A percentile compares a stretch with the other conserved stretches of the same genome.
phyloP scores from a whole-genome alignment of 1,140 invertebrate species.

The Drosophila sturtevanti region DNA sequence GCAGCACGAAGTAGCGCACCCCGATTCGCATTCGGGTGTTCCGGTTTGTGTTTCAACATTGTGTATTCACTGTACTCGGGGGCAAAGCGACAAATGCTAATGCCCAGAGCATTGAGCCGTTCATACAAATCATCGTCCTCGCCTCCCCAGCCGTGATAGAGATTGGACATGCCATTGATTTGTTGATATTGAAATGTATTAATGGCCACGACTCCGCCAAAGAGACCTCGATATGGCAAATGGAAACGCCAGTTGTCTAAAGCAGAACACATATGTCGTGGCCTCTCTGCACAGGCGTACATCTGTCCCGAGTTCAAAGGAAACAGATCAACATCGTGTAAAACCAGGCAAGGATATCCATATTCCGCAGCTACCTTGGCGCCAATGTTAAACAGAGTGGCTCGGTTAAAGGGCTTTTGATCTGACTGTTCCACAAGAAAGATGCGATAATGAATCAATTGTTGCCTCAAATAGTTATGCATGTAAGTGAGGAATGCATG shows the following conservation, averaged over 20 bases:
- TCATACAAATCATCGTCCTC: slow-evolving; percentile 95
- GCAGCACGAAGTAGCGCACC: slow-evolving; percentile 80
- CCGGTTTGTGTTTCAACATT: slow-evolving; percentile 89
- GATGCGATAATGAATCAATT: slow-evolving; percentile 91
- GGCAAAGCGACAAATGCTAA: slow-evolving; percentile 88
- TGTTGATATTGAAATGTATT: slow-evolving; percentile 87
- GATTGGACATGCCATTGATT: slow-evolving; percentile 94
- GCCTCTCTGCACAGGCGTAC: slow-evolving; percentile 94
- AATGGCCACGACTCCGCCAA: slow-evolving; percentile 91
- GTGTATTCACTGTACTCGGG: slow-evolving; percentile 89
- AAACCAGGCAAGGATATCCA: slow-evolving; percentile 93
- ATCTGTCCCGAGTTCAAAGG: slow-evolving; percentile 95
- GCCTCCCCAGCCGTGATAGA: slow-evolving; percentile 94
- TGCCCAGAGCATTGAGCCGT: slow-evolving; percentile 84
- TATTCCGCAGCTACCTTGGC: slow-evolving; percentile 89
- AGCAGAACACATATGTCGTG: slow-evolving; percentile 96
- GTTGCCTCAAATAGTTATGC: slow-evolving; percentile 93
- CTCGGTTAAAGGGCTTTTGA: slow-evolving; percentile 93
- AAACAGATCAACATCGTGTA: slow-evolving; percentile 97
- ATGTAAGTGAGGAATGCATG: slow-evolving; percentile 92
- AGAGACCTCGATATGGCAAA: slow-evolving; percentile 88
- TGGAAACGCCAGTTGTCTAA: slow-evolving; percentile 94
- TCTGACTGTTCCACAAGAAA: slow-evolving; percentile 95
- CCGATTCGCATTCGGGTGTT: slow-evolving; percentile 77
- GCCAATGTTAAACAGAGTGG: slow-evolving; percentile 96